Evolutionary conservation across 1,140 invertebrate species (phyloP).

Genomic region (Saccostrea echinata): DNA sequence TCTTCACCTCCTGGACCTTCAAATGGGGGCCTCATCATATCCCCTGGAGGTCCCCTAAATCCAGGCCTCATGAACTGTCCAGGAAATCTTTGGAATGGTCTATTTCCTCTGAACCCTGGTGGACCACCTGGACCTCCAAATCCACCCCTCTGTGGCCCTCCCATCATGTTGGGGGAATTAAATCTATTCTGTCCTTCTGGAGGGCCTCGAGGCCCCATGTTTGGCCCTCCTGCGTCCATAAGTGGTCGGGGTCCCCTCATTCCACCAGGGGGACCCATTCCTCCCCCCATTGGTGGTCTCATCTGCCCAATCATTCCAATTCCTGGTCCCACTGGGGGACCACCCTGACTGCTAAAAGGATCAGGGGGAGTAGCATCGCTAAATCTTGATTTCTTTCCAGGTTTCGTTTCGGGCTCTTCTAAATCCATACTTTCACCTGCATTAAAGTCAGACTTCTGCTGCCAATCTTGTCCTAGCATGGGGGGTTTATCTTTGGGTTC

Average conservation of each 20-base stretch:
- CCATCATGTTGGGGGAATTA: constrained; percentile 38
- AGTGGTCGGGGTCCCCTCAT: constrained; percentile 55
- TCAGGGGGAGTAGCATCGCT: constrained; percentile 38
- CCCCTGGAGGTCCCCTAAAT: constrained; percentile 52
- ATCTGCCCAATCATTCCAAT: constrained; percentile 10
- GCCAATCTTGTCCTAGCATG: constrained; percentile 8
- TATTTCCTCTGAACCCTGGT: constrained; percentile 45
- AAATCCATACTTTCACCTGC: constrained; percentile 35
- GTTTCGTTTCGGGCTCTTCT: constrained; percentile 23
- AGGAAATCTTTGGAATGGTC: constrained; percentile 51
- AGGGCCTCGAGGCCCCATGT: constrained; percentile 49
- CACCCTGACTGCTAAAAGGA: constrained; percentile 18
- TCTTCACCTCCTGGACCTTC: constrained; percentile 14
- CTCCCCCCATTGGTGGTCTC: constrained; percentile 41
- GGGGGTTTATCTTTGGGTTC: constrained; percentile 11
- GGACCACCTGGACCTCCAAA: constrained; percentile 45
- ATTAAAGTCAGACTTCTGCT: constrained; percentile 34
- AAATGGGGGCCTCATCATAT: constrained; percentile 47
- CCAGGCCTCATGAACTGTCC: constrained; percentile 48
- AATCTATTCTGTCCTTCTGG: constrained; percentile 45
- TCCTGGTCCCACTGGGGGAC: constrained; percentile 18
- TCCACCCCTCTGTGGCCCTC: constrained; percentile 41
- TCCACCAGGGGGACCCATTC: constrained; percentile 42
- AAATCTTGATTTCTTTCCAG: constrained; percentile 38
- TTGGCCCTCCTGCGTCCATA: constrained; percentile 53